Conservation (phyloP, 2,113 vertebrate genomes). For the Macquaria australasica region DNA sequence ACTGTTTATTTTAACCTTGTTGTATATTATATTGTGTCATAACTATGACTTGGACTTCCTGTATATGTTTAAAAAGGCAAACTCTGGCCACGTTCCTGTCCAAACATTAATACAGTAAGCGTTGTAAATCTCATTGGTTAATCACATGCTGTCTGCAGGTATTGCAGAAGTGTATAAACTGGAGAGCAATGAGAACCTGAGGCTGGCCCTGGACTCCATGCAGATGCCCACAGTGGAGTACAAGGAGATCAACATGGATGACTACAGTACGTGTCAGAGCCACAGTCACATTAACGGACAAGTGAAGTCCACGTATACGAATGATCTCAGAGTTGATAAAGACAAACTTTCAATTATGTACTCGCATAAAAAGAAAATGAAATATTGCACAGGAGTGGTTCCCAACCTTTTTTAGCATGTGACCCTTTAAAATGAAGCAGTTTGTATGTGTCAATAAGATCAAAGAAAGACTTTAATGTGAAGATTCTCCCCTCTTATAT, state of each 20-base stretch:
- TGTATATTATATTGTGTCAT: background rate
- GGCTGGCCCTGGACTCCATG: constrained; percentile 84
- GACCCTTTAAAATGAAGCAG: background rate
- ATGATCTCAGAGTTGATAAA: background rate
- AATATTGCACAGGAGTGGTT: too few species aligned
- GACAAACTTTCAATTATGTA: background rate
- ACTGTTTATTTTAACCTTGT: background rate
- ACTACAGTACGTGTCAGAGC: constrained; percentile 87
- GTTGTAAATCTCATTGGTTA: background rate
- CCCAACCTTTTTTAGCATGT: too few species aligned
- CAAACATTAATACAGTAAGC: background rate
- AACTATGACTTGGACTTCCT: background rate
- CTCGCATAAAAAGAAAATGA: background rate
- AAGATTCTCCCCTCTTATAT: background rate
- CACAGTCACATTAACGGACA: background rate
- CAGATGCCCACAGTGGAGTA: constrained; percentile 95
- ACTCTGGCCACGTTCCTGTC: background rate
- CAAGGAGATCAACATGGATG: constrained; percentile 87
- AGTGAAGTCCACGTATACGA: background rate
- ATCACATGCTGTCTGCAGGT: constrained; percentile 9
- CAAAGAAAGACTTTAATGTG: background rate
- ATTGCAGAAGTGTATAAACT: constrained; percentile 89
- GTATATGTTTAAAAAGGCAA: background rate
- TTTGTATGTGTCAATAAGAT: background rate
- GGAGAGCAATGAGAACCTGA: constrained; percentile 91